Evolutionary conservation across 2,888 invertebrate species (phyloP).

Genomic region (Limnephilus auricula): DNA sequence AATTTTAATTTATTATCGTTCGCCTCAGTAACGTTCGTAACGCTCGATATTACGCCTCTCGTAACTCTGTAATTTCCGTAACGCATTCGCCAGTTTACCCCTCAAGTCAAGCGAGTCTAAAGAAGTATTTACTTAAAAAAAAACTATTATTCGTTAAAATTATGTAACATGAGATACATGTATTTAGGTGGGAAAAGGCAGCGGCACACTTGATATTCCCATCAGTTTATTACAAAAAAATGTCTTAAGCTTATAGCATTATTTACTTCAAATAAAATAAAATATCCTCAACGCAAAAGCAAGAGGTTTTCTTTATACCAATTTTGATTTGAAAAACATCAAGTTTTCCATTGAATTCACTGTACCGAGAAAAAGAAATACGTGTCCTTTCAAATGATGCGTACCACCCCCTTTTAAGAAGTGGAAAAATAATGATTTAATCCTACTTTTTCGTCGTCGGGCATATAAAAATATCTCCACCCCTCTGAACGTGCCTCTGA

Average conservation of each 20-base stretch:
- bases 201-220: neutral
- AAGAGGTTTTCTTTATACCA: neutral
- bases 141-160: too few relatives aligned
- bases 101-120: too few relatives aligned
- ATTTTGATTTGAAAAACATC: neutral
- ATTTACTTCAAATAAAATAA: neutral
- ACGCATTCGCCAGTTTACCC: too few relatives aligned
- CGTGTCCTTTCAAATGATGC: constrained; percentile 62
- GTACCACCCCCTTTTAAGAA: constrained; percentile 51
- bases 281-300: neutral
- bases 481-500: constrained; percentile 33
- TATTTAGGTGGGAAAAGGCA: neutral
- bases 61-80: too few relatives aligned
- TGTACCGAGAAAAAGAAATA: constrained; percentile 55
- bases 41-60: too few relatives aligned
- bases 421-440: constrained; percentile 79
- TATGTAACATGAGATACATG: too few relatives aligned
- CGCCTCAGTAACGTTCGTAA: too few relatives aligned
- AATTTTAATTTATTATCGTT: too few relatives aligned
- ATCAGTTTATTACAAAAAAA: neutral
- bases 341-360: constrained; percentile 47
- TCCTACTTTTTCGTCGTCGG: constrained; percentile 77
- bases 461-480: constrained; percentile 75
- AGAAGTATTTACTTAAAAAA: too few relatives aligned
- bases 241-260: neutral